Conservation (phyloP, 2,797 vertebrate genomes). For the Hafferia zeledoni region DNA sequence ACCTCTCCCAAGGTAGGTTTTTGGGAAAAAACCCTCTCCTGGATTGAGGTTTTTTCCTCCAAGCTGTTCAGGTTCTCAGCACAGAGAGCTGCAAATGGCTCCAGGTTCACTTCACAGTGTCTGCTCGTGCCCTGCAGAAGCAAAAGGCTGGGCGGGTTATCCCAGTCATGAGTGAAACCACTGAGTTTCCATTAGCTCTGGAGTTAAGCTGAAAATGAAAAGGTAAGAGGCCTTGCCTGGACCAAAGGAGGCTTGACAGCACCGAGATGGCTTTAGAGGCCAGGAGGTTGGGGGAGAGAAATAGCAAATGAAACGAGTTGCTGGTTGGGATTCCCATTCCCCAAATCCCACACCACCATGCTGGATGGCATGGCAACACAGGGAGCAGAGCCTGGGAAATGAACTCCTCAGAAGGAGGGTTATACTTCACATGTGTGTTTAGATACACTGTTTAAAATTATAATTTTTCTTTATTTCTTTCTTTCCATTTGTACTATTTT, state of each 20-base stretch:
- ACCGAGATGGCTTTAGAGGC: background rate
- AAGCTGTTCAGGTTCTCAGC: background rate
- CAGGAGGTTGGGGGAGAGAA: background rate
- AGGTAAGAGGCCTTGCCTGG: background rate
- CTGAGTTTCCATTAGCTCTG: background rate
- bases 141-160: background rate
- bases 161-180: background rate
- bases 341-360: background rate
- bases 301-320: accelerated
- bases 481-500: background rate
- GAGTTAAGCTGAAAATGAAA: background rate
- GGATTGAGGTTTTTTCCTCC: background rate
- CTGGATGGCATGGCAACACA: background rate
- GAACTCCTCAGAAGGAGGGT: background rate
- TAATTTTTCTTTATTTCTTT: background rate
- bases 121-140: background rate
- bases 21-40: accelerated
- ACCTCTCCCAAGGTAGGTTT: background rate
- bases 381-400: background rate
- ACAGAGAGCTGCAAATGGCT: background rate
- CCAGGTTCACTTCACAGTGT: background rate
- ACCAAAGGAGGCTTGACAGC: background rate
- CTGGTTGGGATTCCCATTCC: background rate
- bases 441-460: background rate
- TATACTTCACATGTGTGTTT: background rate